These are phyloP conservation scores for Latrodectus hesperus DNA, from an alignment of 2,888 invertebrate genomes.

Conservation along the genomic window DNA sequence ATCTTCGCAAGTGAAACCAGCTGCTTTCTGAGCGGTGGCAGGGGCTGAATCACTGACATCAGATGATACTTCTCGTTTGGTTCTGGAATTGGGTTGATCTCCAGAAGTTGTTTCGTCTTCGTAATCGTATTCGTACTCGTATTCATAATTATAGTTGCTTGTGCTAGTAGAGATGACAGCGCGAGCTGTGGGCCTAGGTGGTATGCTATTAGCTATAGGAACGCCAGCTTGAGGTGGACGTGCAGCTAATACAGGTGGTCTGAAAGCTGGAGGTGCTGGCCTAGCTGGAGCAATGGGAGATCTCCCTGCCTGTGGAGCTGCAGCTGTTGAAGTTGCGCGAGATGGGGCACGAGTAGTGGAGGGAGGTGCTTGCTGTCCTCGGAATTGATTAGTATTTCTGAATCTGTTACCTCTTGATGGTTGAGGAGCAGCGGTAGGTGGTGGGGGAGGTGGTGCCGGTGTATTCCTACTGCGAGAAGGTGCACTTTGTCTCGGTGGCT, in stretches of 20 bases:
- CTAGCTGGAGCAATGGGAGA: slow-evolving; percentile 10
- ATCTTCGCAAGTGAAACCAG: slow-evolving; percentile 69
- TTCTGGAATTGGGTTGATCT: slow-evolving; percentile 10
- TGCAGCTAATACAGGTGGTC: slow-evolving; percentile 20
- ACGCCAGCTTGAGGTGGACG: slow-evolving; percentile 8
- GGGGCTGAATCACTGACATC: neutral
- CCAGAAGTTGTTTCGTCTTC: slow-evolving; percentile 42
- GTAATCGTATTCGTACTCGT: slow-evolving; percentile 70
- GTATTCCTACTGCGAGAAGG: slow-evolving; percentile 29
- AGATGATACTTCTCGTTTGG: slow-evolving; percentile 26
- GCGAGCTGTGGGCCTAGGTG: slow-evolving; percentile 38
- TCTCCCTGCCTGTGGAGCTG: slow-evolving; percentile 5
- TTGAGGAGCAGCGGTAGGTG: slow-evolving; percentile 16
- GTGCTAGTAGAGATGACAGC: slow-evolving; percentile 55
- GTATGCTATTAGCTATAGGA: slow-evolving; percentile 17
- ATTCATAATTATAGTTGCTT: slow-evolving; percentile 62
- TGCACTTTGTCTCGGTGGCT: slow-evolving; percentile 19
- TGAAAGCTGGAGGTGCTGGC: slow-evolving; percentile 48
- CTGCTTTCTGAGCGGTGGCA: neutral
- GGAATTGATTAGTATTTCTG: slow-evolving; percentile 36
- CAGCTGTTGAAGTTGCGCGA: neutral
- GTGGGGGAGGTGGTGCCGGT: slow-evolving; percentile 32
- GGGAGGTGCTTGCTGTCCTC: slow-evolving; percentile 35
- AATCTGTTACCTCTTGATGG: slow-evolving; percentile 30
- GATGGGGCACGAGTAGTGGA: slow-evolving; percentile 19